Conservation (phyloP, 2,113 vertebrate genomes). For the Callipepla squamata region DNA sequence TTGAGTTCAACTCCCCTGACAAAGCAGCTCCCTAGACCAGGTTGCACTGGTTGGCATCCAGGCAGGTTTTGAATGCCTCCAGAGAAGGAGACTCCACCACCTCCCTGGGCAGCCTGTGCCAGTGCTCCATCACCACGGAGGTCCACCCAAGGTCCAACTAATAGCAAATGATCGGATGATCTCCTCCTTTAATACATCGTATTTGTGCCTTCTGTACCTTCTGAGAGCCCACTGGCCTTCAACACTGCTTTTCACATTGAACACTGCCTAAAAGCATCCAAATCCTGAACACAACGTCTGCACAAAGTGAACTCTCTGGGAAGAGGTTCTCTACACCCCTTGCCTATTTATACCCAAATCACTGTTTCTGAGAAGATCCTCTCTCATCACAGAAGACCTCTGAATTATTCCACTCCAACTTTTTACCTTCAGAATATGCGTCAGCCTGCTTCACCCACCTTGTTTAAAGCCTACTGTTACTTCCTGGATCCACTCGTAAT, state of each 20-base stretch:
- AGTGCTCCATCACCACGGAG: no score
- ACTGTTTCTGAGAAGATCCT: background rate
- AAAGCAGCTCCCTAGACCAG: no score
- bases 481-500: background rate
- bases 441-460: background rate
- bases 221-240: background rate
- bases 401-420: background rate
- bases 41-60: no score
- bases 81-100: no score
- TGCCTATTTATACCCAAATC: background rate
- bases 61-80: no score
- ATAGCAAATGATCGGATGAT: fast-evolving
- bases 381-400: background rate
- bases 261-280: background rate
- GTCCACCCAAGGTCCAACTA: background rate
- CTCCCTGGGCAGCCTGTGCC: no score
- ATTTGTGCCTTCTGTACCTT: background rate
- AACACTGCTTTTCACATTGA: background rate
- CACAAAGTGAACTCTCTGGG: background rate
- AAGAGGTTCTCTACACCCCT: background rate
- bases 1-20: no score
- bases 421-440: background rate
- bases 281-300: background rate
- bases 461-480: background rate
- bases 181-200: fast-evolving